Evolutionary conservation across 2,797 vertebrate species (phyloP), one percentile per base, ranked within the genome.

Genomic region (Oryzias dopingdopingensis): DNA sequence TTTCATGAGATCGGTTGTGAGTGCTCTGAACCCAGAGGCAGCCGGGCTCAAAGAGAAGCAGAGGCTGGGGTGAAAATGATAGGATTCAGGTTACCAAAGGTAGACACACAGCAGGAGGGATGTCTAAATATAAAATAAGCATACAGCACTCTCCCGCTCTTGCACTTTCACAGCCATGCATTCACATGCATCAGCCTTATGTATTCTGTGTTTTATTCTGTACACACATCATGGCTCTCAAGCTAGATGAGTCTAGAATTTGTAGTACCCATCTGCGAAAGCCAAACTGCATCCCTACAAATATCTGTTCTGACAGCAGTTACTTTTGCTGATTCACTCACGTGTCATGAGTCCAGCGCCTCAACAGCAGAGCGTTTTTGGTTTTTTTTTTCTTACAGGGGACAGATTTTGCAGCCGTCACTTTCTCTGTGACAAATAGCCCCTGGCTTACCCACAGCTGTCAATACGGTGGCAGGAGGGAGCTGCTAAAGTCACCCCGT

Each of bases 261-360:
- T 51, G 47, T 47, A 52, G 65, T 23, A n/a, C 49, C 65, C 74
- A 61, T 69, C 65, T 74, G 65, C 5, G 29, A 29, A 37, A 37
- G 16, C 29, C 61, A 61, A 65, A 47, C 56, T 5, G 47, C 20
- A 14, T 4, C 15, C 41, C 22, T 49, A 79, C 67, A 72, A 56
- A 75, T 52, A 83, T 82, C 24, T 51, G 41, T 42, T 6, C 29
- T 51, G 84, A 86, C 79, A 79, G 71, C 66, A 48, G 81, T 86
- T 80, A 86, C 79, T 88, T 86, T 83, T 81, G 81, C 81, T 86
- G 84, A 86, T 72, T 87, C 84, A 88, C 74, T 66, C 80, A 75
- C 60, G 23, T 3, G n/a, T 70, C 18, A 1, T 12, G 32, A 37
- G 17, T 10, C 45, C 55, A 60, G 49, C 65, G 70, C 52, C 69